These are phyloP conservation scores for Portunus trituberculatus DNA, from an alignment of 1,140 invertebrate genomes.

Conservation along the genomic window DNA sequence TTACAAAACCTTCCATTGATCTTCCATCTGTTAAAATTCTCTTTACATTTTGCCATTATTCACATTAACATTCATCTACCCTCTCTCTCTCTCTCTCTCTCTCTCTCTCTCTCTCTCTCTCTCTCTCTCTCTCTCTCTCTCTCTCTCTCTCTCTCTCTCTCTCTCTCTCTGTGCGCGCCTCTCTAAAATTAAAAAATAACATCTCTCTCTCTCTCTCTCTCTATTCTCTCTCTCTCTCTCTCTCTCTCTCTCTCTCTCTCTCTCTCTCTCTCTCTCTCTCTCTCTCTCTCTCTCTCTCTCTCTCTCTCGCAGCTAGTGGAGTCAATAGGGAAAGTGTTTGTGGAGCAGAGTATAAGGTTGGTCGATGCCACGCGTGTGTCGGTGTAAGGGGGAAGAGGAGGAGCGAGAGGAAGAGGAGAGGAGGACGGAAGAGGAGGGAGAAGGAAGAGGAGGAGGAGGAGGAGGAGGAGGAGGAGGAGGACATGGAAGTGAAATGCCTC, in stretches of 20 bases:
- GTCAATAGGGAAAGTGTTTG: not conserved
- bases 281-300: constrained; percentile 15
- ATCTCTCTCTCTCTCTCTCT: constrained; percentile 30
- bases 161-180: constrained; percentile 31
- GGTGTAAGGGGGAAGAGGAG: not conserved
- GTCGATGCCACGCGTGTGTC: not conserved
- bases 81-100: constrained; percentile 30
- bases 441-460: constrained; percentile 3
- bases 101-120: constrained; percentile 7
- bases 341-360: not conserved
- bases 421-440: not conserved
- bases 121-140: constrained; percentile 3
- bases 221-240: constrained; percentile 3
- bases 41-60: not conserved
- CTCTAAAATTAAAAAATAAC: not conserved
- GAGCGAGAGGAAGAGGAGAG: not conserved
- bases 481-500: not conserved
- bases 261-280: constrained; percentile 13
- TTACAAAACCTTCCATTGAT: not conserved
- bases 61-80: not conserved
- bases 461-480: not conserved
- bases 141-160: constrained; percentile 37
- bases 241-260: not conserved
- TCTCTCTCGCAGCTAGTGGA: not conserved
- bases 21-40: not conserved